A percentile compares a stretch with the other conserved stretches of the same genome.
Conservation (phyloP, 2,797 vertebrate genomes). For the Hypotaenidia okinawae region DNA sequence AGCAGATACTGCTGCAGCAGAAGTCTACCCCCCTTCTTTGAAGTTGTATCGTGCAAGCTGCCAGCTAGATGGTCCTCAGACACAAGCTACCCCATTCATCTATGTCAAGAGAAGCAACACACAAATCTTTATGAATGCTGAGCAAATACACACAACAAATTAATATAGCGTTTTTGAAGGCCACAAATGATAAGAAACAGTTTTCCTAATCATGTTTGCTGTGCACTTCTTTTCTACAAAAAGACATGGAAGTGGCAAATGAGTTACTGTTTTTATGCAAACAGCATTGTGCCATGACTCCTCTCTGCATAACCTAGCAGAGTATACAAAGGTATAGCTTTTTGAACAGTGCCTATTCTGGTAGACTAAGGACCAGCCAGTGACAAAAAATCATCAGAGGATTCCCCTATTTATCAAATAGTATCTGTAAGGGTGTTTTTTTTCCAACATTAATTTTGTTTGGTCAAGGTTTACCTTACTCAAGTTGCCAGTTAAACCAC, state of each 20-base stretch:
- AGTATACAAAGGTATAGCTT: neutral
- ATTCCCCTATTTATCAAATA: neutral
- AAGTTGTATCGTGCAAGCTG: neutral
- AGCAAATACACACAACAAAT: neutral
- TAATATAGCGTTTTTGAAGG: neutral
- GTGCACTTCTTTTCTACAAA: neutral
- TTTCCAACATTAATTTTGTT: neutral
- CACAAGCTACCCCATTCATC: neutral
- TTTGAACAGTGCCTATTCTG: neutral
- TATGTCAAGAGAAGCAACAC: neutral
- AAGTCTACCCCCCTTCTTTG: neutral
- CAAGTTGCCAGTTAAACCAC: neutral
- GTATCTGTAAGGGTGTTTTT: neutral
- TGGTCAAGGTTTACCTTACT: neutral
- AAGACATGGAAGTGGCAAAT: neutral
- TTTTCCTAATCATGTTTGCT: neutral
- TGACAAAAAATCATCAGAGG: neutral
- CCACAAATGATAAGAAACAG: neutral
- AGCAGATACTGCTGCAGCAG: neutral
- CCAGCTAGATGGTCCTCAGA: neutral
- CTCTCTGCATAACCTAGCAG: neutral
- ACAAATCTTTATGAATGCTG: neutral
- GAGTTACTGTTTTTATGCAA: neutral
- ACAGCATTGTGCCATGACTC: neutral
- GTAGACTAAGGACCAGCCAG: neutral